These are phyloP conservation scores for Tipula confusa DNA, from an alignment of 2,888 invertebrate genomes.

Conservation along the genomic window DNA sequence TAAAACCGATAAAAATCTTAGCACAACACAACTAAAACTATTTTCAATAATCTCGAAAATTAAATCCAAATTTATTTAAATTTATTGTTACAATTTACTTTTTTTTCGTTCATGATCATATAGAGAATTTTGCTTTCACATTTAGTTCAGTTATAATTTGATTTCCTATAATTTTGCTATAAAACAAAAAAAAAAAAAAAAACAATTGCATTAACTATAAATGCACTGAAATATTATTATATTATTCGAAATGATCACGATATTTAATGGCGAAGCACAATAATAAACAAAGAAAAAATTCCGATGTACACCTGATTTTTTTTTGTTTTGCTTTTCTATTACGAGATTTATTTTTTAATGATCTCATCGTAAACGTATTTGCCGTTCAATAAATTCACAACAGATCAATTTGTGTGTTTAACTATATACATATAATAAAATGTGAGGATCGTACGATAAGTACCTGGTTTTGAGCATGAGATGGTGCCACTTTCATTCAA, in stretches of 20 bases:
- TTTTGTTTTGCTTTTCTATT: background rate
- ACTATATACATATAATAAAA: too few species aligned
- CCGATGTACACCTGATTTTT: background rate
- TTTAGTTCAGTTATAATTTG: background rate
- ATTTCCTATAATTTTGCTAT: background rate
- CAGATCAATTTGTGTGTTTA: background rate
- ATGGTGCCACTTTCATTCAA: too few species aligned
- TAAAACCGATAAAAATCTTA: background rate
- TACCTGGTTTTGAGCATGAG: too few species aligned
- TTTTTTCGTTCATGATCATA: background rate
- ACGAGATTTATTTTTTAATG: background rate
- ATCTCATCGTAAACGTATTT: background rate
- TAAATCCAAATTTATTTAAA: constrained; percentile 12
- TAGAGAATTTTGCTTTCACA: background rate
- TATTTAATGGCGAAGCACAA: background rate
- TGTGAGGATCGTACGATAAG: too few species aligned
- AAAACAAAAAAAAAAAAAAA: background rate
- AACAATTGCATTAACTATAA: background rate
- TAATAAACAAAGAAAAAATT: background rate
- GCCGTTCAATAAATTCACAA: background rate
- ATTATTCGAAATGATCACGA: background rate
- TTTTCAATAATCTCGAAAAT: background rate
- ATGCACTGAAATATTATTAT: background rate
- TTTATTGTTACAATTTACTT: background rate
- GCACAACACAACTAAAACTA: background rate